These are phyloP conservation scores for Limnothrissa miodon DNA, from an alignment of 2,113 vertebrate species.

Conservation along the genomic window DNA sequence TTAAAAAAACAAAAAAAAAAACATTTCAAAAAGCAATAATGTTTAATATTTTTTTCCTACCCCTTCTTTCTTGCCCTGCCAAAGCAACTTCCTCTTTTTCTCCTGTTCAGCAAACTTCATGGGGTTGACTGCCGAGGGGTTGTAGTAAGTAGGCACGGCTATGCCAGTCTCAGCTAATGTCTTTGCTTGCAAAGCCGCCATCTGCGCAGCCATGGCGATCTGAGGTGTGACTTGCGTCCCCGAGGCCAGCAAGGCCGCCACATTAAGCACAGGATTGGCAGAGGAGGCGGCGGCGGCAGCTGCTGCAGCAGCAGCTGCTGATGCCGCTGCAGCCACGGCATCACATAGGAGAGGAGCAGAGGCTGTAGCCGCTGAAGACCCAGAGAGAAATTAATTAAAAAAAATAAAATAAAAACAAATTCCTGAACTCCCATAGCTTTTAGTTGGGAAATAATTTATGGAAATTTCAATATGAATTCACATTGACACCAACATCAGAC, in stretches of 20 bases:
- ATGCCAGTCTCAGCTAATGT: constrained; percentile 95
- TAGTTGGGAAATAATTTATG: not conserved
- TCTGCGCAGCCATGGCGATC: constrained; percentile 97
- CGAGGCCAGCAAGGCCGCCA: constrained; percentile 92
- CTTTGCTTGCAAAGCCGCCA: constrained; percentile 95
- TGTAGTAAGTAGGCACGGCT: constrained; percentile 96
- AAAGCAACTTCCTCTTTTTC: constrained; percentile 95
- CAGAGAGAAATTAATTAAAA: not conserved
- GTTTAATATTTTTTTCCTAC: constrained; percentile 64
- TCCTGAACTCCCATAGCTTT: not conserved
- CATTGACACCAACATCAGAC: not conserved
- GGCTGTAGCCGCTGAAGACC: constrained; percentile 35
- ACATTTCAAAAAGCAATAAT: not conserved
- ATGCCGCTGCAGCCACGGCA: constrained; percentile 38
- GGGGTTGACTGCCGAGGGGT: constrained; percentile 94
- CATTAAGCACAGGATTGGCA: constrained; percentile 87
- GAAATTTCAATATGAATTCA: not conserved
- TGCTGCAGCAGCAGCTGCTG: constrained; percentile 47
- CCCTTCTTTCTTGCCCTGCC: constrained; percentile 98
- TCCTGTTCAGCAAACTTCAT: constrained; percentile 98
- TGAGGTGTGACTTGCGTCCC: constrained; percentile 98
- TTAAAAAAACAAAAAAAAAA: not conserved
- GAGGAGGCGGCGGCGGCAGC: constrained; percentile 53
- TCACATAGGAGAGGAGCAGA: constrained; percentile 56
- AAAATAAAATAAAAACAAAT: not conserved